Evolutionary conservation across 2,888 invertebrate genomes (phyloP).

Genomic region (Bhutanitis thaidina): DNA sequence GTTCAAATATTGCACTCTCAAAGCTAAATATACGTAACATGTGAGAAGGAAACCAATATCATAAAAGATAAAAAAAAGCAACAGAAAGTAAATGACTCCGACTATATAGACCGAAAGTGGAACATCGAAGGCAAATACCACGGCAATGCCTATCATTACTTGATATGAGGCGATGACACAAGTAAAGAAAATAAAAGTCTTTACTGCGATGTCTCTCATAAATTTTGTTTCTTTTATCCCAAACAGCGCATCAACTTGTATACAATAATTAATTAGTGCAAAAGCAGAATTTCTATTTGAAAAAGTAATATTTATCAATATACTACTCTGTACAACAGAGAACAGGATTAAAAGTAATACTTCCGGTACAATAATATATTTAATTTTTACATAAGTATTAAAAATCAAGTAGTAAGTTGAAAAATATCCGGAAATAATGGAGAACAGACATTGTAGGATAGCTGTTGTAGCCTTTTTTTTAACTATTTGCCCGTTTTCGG

Average conservation of each 20-base stretch:
- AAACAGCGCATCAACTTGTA: constrained; percentile 48
- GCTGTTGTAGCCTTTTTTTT: constrained; percentile 26
- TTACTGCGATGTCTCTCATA: constrained; percentile 41
- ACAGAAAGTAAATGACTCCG: constrained; percentile 34
- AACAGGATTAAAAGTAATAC: constrained; percentile 36
- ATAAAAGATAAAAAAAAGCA: constrained; percentile 40
- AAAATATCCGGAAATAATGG: constrained; percentile 6
- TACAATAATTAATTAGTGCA: constrained; percentile 35
- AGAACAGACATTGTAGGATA: constrained; percentile 2
- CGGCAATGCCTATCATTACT: constrained; percentile 25
- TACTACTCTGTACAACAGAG: constrained; percentile 33
- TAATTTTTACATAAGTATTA: constrained; percentile 26
- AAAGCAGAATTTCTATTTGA: constrained; percentile 35
- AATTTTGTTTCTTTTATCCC: constrained; percentile 51
- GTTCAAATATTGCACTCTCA: constrained; percentile 52
- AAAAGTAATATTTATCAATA: constrained; percentile 41
- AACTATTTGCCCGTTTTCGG: constrained; percentile 35
- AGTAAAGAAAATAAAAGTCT: constrained; percentile 25
- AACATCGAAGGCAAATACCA: constrained; percentile 21
- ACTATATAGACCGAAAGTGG: constrained; percentile 29
- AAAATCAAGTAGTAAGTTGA: constrained; percentile 33
- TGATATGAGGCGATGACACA: constrained; percentile 29
- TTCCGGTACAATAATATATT: constrained; percentile 40
- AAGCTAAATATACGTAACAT: constrained; percentile 33
- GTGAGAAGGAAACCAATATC: constrained; percentile 39